Conservation (phyloP, 1,140 invertebrate genomes). For the Leptinotarsa undecemlineata region DNA sequence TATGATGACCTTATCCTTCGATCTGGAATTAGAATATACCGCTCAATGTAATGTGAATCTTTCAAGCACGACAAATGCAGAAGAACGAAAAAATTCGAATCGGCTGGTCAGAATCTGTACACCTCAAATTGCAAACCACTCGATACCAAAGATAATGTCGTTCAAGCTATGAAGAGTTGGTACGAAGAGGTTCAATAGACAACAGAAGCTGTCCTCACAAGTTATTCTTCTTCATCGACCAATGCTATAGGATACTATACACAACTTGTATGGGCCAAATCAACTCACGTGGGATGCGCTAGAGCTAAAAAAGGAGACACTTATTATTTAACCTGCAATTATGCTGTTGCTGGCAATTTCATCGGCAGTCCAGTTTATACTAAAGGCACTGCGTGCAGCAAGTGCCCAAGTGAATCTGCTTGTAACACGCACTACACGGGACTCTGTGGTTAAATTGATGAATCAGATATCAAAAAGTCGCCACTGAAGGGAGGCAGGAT, state of each 20-base stretch:
- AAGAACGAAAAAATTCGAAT: not conserved
- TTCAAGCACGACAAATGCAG: slow-evolving; percentile 26
- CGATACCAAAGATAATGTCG: not conserved
- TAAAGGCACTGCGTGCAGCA: slow-evolving; percentile 1
- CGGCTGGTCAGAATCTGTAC: slow-evolving; percentile 29
- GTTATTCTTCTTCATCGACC: not conserved
- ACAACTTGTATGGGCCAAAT: slow-evolving; percentile 33
- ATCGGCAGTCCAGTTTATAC: slow-evolving; percentile 24
- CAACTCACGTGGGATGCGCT: slow-evolving; percentile 32
- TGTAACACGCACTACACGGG: slow-evolving; percentile 12
- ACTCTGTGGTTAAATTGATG: slow-evolving; percentile 25
- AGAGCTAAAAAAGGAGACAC: not conserved
- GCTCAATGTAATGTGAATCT: slow-evolving; percentile 22
- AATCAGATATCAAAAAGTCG: not conserved
- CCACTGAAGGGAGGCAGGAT: not conserved
- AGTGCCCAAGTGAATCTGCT: not conserved
- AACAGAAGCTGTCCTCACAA: not conserved
- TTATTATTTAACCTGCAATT: slow-evolving; percentile 30
- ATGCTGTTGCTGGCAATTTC: slow-evolving; percentile 33
- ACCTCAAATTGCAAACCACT: not conserved
- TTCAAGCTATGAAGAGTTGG: not conserved
- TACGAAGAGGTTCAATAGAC: slow-evolving; percentile 26
- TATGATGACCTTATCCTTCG: slow-evolving; percentile 28
- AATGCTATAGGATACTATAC: slow-evolving; percentile 27
- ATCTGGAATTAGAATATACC: slow-evolving; percentile 21